Evolutionary conservation across 2,888 invertebrate species (phyloP).

Genomic region (Stenodera caucasica): DNA sequence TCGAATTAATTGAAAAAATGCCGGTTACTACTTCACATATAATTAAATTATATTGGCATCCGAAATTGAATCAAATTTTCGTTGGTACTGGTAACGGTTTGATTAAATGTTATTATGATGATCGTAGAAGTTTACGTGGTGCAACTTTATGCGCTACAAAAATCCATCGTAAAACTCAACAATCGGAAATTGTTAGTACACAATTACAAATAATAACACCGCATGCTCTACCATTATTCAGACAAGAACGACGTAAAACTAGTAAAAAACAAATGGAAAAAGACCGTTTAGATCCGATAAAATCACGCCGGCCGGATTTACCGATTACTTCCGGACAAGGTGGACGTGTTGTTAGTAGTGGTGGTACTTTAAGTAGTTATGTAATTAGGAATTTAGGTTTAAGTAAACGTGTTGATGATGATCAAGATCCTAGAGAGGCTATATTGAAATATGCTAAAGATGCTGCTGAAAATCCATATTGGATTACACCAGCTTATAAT

Average conservation of each 20-base stretch:
- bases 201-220: slow-evolving; percentile 92
- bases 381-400: slow-evolving; percentile 94
- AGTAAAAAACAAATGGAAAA: slow-evolving; percentile 90
- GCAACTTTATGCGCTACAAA: slow-evolving; percentile 89
- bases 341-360: slow-evolving; percentile 91
- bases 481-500: slow-evolving; percentile 91
- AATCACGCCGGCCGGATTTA: slow-evolving; percentile 79
- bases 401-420: slow-evolving; percentile 88
- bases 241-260: slow-evolving; percentile 87
- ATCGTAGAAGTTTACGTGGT: slow-evolving; percentile 82
- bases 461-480: slow-evolving; percentile 94
- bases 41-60: slow-evolving; percentile 93
- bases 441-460: slow-evolving; percentile 93
- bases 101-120: slow-evolving; percentile 90
- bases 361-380: slow-evolving; percentile 88
- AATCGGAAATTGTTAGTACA: slow-evolving; percentile 83
- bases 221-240: slow-evolving; percentile 92
- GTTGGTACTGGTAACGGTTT: slow-evolving; percentile 89
- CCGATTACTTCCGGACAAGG: slow-evolving; percentile 90
- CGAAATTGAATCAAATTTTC: slow-evolving; percentile 95
- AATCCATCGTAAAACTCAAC: slow-evolving; percentile 70
- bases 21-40: slow-evolving; percentile 79
- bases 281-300: slow-evolving; percentile 83
- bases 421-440: slow-evolving; percentile 92
- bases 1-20: slow-evolving; percentile 72